A percentile compares a stretch with the other conserved stretches of the same genome.
Evolutionary conservation across 2,113 vertebrate species (phyloP).

Genomic region (Suncus etruscus): DNA sequence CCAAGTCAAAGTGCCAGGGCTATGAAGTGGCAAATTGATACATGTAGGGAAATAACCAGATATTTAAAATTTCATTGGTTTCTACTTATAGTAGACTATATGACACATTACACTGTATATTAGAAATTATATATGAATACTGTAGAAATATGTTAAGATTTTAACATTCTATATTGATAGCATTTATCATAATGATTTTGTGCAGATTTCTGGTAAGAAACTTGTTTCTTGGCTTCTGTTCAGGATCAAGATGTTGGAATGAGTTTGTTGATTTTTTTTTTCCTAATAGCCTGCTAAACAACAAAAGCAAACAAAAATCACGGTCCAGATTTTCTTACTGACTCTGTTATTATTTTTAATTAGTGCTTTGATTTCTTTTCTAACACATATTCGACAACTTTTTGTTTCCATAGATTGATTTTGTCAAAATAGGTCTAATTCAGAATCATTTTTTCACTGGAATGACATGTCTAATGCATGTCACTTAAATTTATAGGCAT

Average conservation of each 20-base stretch:
- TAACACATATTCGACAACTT: background rate
- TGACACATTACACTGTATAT: background rate
- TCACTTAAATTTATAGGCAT: background rate
- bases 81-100: background rate
- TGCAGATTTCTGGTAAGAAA: background rate
- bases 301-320: background rate
- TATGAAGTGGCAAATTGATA: background rate
- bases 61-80: background rate
- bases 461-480: background rate
- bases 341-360: background rate
- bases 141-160: background rate
- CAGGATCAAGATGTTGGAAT: background rate
- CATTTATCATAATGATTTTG: background rate
- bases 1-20: background rate
- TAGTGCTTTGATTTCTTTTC: background rate
- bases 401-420: background rate
- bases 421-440: background rate
- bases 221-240: background rate
- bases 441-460: background rate
- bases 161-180: background rate
- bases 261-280: background rate
- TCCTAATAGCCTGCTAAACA: background rate
- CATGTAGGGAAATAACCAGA: background rate
- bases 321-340: background rate
- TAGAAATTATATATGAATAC: background rate